phyloP scores from a whole-genome alignment of 2,113 vertebrate species.

The Ginglymostoma cirratum region DNA sequence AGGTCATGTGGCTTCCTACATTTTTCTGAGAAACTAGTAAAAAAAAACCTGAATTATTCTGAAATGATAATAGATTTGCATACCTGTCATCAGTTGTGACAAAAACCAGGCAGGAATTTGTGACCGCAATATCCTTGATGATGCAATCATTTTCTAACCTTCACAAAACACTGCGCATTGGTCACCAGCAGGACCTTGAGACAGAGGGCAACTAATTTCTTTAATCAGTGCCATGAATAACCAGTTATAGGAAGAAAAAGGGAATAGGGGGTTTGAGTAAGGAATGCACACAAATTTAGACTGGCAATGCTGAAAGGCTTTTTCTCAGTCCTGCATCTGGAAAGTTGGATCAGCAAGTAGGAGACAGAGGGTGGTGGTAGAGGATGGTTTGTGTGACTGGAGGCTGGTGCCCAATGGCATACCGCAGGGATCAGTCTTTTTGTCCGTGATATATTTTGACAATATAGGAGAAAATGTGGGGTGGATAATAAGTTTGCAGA shows the following conservation, averaged over 20 bases:
- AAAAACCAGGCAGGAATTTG: neutral
- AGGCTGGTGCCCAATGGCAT: no score
- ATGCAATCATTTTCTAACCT: slow-evolving; percentile 1
- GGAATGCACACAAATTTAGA: neutral
- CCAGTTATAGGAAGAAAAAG: neutral
- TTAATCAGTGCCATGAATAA: neutral
- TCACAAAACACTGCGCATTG: neutral
- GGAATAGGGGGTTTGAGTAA: neutral
- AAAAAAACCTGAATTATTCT: neutral
- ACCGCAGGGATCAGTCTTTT: no score
- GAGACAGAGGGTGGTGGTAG: no score
- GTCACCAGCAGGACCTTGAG: neutral
- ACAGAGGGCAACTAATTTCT: neutral
- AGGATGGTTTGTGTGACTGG: no score
- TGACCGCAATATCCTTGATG: neutral
- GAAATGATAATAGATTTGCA: neutral
- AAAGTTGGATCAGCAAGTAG: no score
- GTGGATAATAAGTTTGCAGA: no score
- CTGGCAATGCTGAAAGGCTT: no score
- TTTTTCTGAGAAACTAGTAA: neutral
- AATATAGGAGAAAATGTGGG: no score
- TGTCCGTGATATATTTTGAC: no score
- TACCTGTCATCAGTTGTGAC: neutral
- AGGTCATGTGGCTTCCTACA: neutral
- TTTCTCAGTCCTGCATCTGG: no score